Evolutionary conservation across 2,113 vertebrate genomes (phyloP).

Genomic region (Delphinus delphis): DNA sequence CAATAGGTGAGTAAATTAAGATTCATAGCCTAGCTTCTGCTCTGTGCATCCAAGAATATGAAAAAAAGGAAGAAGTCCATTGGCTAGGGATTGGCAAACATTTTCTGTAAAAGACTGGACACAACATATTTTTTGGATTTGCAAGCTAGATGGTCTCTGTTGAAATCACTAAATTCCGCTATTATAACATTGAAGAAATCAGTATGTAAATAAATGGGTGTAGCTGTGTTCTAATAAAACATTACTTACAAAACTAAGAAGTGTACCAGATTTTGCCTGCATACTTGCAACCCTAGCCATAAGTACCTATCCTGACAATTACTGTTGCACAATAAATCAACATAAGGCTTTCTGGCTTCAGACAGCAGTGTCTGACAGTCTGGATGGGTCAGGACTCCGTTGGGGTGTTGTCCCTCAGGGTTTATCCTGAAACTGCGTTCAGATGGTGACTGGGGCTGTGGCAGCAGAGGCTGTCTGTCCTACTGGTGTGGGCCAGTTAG

Average conservation of each 20-base stretch:
- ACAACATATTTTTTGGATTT: not conserved
- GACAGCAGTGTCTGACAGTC: not conserved
- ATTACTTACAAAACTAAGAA: not conserved
- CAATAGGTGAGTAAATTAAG: not conserved
- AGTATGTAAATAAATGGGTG: not conserved
- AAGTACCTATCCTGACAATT: not conserved
- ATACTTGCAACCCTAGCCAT: not conserved
- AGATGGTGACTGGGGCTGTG: no score
- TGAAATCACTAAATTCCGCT: not conserved
- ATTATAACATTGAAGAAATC: not conserved
- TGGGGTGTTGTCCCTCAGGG: not conserved
- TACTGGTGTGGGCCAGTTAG: rapidly evolving
- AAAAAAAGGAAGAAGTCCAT: not conserved
- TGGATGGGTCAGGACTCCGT: not conserved
- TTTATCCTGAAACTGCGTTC: not conserved
- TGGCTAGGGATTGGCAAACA: not conserved
- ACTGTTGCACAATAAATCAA: not conserved
- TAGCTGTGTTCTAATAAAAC: not conserved
- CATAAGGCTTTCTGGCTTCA: not conserved
- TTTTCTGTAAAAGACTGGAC: not conserved
- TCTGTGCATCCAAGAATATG: not conserved
- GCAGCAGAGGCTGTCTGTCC: no score
- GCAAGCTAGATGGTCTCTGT: not conserved
- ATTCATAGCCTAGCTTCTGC: not conserved
- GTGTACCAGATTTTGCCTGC: not conserved